These are phyloP conservation scores for Caranx ignobilis DNA, from an alignment of 2,113 vertebrate species.

Conservation along the genomic window DNA sequence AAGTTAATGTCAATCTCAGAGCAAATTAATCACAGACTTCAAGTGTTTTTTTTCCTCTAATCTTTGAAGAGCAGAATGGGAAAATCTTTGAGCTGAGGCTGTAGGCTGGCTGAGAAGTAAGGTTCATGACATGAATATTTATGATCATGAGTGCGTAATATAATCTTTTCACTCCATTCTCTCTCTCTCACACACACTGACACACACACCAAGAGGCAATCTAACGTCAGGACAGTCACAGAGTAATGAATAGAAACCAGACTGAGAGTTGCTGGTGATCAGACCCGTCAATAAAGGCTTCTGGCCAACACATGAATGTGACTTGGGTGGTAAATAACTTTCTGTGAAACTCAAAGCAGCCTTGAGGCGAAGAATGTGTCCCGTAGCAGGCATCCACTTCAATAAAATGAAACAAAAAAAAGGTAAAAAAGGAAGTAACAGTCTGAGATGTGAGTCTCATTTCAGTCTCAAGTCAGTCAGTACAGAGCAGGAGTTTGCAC, in stretches of 20 bases:
- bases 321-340: background rate
- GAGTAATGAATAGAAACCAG: background rate
- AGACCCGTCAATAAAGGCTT: constrained; percentile 5
- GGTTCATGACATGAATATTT: no score
- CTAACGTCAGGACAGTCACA: background rate
- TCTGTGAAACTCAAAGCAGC: background rate
- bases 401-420: no score
- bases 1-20: background rate
- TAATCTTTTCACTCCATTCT: no score
- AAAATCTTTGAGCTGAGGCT: background rate
- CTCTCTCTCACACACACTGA: no score
- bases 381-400: no score
- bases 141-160: no score
- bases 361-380: background rate
- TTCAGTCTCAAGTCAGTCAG: no score
- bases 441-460: background rate
- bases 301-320: background rate
- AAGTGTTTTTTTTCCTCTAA: background rate
- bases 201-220: background rate
- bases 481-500: no score
- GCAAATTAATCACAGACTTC: background rate
- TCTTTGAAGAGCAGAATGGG: background rate
- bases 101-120: background rate
- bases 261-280: background rate
- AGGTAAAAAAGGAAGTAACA: background rate